Base-by-base conservation (phyloP, 92 coral and sea anemone genomes). In the Porites cylindrica region DNA sequence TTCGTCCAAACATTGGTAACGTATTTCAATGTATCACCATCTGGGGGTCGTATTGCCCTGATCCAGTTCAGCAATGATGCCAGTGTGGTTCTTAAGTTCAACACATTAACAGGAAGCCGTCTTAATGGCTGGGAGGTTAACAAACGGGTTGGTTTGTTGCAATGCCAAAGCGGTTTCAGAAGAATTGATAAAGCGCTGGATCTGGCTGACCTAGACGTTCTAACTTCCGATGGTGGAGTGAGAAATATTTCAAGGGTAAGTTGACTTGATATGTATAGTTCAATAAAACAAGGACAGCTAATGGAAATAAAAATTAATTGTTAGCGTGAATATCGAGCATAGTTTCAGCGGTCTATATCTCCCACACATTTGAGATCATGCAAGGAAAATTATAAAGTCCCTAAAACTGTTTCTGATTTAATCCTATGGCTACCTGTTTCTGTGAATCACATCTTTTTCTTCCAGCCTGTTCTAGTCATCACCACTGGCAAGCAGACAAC, bases 11-110 rank as follows among this genome's bases (percentile, higher is more conserved):
- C 88, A 8, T 47, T 92, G 12, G 67, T 90, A 19, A 85, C 83
- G 43, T 77, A 75, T 69, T 83, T 94, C 78, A 87, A 91, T 21
- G 88, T 94, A 12, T 65, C 92, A 19, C 88, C 90, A 38, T 68
- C 85, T 59, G 89, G 82, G 32, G 88, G 92, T 16, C 97, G 76
- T 71, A 88, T 91, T 43, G 95, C 94, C 7, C 75, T 72, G 32
- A 87, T 94, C 10, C 77, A 84, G 6, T 94, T 91, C 86, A 94
- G 97, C 70, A 89, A 79, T 38, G 32, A 76, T 13, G 85, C 97
- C 3, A 32, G 64, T 7, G 85, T 89, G 19, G 93, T 72, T 20
- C 86, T 94, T 56, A 79, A 86, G 21, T 91, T 94, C 76, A 88
- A 82, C 63, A 75, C 61, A 76, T 19, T 53, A 69, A n/a, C 90